Evolutionary conservation across 1,140 invertebrate species (phyloP), one percentile per base, ranked within the genome.

Genomic region (Akabosia matsudoensis): DNA sequence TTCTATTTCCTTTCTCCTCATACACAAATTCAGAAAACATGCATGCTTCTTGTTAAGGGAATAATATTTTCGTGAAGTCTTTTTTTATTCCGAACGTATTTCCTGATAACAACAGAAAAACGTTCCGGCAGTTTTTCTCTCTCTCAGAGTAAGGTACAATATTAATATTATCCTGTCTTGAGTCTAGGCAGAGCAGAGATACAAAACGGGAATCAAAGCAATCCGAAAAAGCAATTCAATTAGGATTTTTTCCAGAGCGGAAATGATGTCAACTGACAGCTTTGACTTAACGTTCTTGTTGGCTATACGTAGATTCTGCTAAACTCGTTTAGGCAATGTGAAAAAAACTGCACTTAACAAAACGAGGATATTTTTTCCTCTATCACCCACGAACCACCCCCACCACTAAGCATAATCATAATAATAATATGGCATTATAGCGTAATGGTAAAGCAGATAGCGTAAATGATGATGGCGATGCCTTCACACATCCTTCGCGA

Each of bases 151-250:
- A n/a, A n/a, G n/a, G n/a, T n/a, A n/a, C n/a, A n/a, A n/a, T n/a
- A n/a, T n/a, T n/a, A n/a, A 45, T 45, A 45, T 45, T 45, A 45
- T 45, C 37, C 37, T 10, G 18, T 45, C 37, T 18, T 45, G 37
- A n/a, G n/a, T n/a, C n/a, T n/a, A n/a, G n/a, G n/a, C n/a, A n/a
- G n/a, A n/a, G n/a, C n/a, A n/a, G n/a, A n/a, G n/a, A n/a, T n/a
- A n/a, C n/a, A n/a, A n/a, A n/a, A n/a, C n/a, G n/a, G n/a, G n/a
- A 45, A 18, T 45, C 37, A 45, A 45, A 18, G 22, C 61, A 67
- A 67, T 67, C 61, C 61, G 3, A 67, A 22, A 67, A 67, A 67
- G 61, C 61, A 67, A 67, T 67, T 67, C 61, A 67, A 67, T 67
- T 67, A 67, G 61, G 61, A 67, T 67, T 67, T 67, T 67, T 67